These are phyloP conservation scores for Diarsia dahlii DNA, from an alignment of 2,888 invertebrate species.

Conservation along the genomic window DNA sequence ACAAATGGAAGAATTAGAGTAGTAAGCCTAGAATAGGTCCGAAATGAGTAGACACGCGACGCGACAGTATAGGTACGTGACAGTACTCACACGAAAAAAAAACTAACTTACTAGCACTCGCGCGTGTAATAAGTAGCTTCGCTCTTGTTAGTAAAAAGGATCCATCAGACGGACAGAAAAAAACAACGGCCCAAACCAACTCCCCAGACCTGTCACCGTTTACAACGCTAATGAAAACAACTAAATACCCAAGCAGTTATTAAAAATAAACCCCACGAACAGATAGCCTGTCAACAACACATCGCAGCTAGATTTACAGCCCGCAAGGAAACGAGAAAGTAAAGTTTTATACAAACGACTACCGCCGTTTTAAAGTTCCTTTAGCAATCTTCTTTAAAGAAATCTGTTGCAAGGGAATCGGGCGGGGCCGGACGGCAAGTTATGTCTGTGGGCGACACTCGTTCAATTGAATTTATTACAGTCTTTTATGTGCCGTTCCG, in stretches of 20 bases:
- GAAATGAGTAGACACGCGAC: too few species aligned
- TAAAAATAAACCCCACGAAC: constrained; percentile 59
- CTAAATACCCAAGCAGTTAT: constrained; percentile 44
- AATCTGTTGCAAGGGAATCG: constrained; percentile 76
- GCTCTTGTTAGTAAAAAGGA: neutral
- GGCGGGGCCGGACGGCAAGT: constrained; percentile 73
- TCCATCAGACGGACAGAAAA: neutral
- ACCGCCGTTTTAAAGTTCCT: constrained; percentile 79
- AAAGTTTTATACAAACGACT: constrained; percentile 84
- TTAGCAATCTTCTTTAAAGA: constrained; percentile 77
- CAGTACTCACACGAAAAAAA: neutral
- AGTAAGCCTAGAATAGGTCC: too few species aligned
- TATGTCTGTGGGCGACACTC: constrained; percentile 82
- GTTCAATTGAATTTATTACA: constrained; percentile 85
- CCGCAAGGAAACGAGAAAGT: constrained; percentile 70
- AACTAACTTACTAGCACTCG: neutral
- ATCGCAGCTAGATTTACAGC: constrained; percentile 68
- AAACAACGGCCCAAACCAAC: neutral
- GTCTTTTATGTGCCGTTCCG: constrained; percentile 74
- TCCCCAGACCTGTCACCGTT: constrained; percentile 7
- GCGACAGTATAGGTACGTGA: too few species aligned
- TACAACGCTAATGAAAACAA: constrained; percentile 26
- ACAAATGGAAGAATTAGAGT: neutral
- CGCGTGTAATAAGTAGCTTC: neutral
- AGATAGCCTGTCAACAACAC: constrained; percentile 71